These are phyloP conservation scores for Caretta caretta DNA, from an alignment of 2,113 vertebrate species.

Conservation along the genomic window DNA sequence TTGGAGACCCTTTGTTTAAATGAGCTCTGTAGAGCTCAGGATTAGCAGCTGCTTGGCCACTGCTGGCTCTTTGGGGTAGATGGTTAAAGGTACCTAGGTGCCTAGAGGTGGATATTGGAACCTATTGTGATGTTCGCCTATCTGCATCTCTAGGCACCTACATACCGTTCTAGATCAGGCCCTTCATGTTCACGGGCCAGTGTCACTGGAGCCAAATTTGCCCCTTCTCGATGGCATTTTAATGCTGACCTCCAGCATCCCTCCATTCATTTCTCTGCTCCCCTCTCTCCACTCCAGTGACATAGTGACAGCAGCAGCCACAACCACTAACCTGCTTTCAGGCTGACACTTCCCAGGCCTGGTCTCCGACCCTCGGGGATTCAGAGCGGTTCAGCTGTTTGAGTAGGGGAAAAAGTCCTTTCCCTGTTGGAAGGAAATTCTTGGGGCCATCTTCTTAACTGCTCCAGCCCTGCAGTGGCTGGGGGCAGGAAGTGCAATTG, in stretches of 20 bases:
- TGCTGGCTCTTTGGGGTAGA: not conserved
- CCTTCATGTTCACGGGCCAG: not conserved
- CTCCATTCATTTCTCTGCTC: not conserved
- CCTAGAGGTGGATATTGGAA: not conserved
- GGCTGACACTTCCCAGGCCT: not conserved
- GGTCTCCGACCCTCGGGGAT: not conserved
- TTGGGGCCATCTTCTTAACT: not conserved
- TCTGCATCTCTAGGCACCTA: not conserved
- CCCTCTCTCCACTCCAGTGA: no score
- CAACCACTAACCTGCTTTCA: not conserved
- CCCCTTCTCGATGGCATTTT: not conserved
- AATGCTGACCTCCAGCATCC: not conserved
- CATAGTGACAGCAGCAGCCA: no score
- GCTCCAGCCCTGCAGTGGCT: not conserved
- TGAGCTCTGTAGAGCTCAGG: not conserved
- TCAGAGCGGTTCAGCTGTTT: not conserved
- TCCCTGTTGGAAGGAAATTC: not conserved
- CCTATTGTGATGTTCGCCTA: not conserved
- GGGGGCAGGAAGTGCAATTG: not conserved
- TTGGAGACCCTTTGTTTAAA: no score
- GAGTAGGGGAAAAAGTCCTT: not conserved
- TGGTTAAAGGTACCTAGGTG: not conserved
- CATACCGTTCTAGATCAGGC: not conserved
- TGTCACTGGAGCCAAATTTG: conserved; percentile 33
- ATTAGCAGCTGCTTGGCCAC: not conserved